Percentiles rank a stretch among this genome's conserved stretches.
phyloP scores from a whole-genome alignment of 2,113 vertebrate genomes.

The Indri indri region DNA sequence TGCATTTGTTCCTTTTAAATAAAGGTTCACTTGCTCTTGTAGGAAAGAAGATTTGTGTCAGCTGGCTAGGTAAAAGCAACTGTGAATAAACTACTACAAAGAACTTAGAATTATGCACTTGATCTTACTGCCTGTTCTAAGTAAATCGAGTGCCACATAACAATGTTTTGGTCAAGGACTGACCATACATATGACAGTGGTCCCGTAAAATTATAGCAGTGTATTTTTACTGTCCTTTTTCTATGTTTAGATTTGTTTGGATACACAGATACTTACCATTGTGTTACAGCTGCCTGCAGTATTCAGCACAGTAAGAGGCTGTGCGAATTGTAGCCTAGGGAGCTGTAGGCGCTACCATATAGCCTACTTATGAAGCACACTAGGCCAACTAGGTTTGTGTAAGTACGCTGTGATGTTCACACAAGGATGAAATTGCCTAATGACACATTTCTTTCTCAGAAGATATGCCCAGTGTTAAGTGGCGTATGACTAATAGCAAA shows the following conservation, averaged over 20 bases:
- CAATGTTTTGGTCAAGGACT: neutral
- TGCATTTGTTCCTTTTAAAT: neutral
- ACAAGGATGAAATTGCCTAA: neutral
- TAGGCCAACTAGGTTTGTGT: neutral
- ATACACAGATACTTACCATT: neutral
- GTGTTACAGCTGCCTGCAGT: neutral
- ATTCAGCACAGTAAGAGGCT: neutral
- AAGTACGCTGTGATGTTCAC: neutral
- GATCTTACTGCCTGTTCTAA: neutral
- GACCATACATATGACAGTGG: neutral
- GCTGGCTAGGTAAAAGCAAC: neutral
- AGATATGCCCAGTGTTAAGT: neutral
- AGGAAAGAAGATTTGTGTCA: neutral
- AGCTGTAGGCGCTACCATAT: neutral
- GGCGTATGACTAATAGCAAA: neutral
- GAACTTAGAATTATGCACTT: neutral
- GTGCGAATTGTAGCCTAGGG: neutral
- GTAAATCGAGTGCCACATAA: neutral
- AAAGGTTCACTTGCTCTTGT: neutral
- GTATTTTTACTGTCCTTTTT: neutral
- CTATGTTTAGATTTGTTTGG: neutral
- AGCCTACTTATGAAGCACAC: neutral
- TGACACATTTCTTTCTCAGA: neutral
- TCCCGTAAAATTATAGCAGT: neutral
- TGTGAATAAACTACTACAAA: neutral